Evolutionary conservation across 2,797 vertebrate species (phyloP).

Genomic region (Semaprochilodus insignis): DNA sequence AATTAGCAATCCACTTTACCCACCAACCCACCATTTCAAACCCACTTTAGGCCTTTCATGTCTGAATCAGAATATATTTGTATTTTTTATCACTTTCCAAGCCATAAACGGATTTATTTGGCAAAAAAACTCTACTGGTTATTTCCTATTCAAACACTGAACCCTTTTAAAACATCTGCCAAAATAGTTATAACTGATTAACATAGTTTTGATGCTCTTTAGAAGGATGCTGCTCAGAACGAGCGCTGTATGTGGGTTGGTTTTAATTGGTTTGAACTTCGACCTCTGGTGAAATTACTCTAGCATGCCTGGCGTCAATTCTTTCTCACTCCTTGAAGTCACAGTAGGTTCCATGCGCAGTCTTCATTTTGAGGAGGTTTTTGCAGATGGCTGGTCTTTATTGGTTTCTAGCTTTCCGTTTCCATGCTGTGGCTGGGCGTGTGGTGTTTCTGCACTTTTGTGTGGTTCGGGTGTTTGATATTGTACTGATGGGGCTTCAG

Average conservation of each 20-base stretch:
- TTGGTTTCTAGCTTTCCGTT: background rate
- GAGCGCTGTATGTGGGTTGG: conserved; percentile 4
- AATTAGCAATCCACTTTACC: background rate
- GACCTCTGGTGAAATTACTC: conserved; percentile 9
- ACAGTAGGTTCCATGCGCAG: background rate
- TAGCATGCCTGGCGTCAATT: background rate
- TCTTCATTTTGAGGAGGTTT: background rate
- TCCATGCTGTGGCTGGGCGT: background rate
- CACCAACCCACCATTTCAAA: background rate
- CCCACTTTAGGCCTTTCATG: conserved; percentile 1
- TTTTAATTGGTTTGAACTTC: conserved; percentile 41
- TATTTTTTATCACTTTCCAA: conserved; percentile 2
- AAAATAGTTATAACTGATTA: conserved; percentile 7
- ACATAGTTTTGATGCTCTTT: conserved; percentile 9
- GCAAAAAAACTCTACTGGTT: background rate
- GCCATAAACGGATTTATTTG: background rate
- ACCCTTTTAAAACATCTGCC: conserved; percentile 7
- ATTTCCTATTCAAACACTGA: background rate
- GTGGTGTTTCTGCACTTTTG: background rate
- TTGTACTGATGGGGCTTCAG: conserved; percentile 15
- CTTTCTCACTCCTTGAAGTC: background rate
- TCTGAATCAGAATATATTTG: background rate
- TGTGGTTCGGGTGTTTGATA: background rate
- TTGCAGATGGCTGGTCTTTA: background rate
- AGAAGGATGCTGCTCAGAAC: background rate